A percentile compares a stretch with the other conserved stretches of the same genome.
phyloP scores from a whole-genome alignment of 2,888 invertebrate species.

The Agonopterix subpropinquella region DNA sequence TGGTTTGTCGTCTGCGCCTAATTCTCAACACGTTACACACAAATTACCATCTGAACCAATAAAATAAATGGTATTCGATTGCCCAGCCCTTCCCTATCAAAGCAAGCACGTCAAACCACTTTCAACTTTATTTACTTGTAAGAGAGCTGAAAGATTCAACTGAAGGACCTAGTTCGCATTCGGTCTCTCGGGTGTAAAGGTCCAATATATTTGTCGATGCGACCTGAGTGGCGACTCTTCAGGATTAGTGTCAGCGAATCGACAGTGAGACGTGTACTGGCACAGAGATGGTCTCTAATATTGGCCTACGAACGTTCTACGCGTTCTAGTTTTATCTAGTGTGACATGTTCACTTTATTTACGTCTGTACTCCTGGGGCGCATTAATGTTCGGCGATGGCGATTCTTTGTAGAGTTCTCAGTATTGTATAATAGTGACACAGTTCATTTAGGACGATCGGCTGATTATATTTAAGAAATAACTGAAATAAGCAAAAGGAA shows the following conservation, averaged over 20 bases:
- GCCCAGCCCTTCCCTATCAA: slow-evolving; percentile 49
- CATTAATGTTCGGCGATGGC: no score
- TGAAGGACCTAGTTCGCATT: slow-evolving; percentile 21
- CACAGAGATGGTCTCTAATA: slow-evolving; percentile 38
- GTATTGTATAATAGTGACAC: no score
- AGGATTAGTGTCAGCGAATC: slow-evolving; percentile 64
- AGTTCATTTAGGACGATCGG: no score
- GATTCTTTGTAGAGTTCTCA: no score
- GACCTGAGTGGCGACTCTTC: slow-evolving; percentile 41
- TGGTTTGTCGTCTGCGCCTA: no score
- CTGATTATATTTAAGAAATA: no score
- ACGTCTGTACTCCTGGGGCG: not conserved
- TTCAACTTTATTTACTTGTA: slow-evolving; percentile 8
- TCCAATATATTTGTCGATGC: slow-evolving; percentile 55
- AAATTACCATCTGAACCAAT: slow-evolving; percentile 59
- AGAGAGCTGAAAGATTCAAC: slow-evolving; percentile 13
- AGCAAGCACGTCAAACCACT: slow-evolving; percentile 23
- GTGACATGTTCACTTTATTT: slow-evolving; percentile 3
- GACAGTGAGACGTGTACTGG: slow-evolving; percentile 47
- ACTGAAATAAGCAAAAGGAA: no score
- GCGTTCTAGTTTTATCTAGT: slow-evolving; percentile 20
- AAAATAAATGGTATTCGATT: slow-evolving; percentile 53
- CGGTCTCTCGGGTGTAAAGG: slow-evolving; percentile 53
- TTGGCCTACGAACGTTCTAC: slow-evolving; percentile 33
- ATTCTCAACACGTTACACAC: slow-evolving; percentile 14